Evolutionary conservation across 2,888 invertebrate genomes (phyloP).

Genomic region (Standfussiana lucernea): DNA sequence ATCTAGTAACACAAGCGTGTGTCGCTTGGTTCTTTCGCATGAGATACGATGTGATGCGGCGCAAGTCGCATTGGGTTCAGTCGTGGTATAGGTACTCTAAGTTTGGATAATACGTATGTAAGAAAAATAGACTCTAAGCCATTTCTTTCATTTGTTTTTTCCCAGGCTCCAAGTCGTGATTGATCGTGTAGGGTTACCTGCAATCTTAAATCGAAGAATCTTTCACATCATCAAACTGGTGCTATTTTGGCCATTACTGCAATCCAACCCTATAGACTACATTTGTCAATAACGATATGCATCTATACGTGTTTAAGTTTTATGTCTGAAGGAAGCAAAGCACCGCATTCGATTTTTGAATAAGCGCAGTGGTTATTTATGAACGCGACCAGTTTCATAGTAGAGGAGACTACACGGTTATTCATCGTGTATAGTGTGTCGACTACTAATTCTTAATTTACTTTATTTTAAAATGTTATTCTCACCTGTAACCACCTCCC

Average conservation of each 20-base stretch:
- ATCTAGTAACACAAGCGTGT: not conserved
- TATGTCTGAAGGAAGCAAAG: not conserved
- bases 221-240: not conserved
- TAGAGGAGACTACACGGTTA: not conserved
- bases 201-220: not conserved
- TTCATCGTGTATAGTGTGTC: not conserved
- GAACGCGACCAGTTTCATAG: not conserved
- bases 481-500: constrained; percentile 93
- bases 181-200: not conserved
- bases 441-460: not conserved
- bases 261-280: not conserved
- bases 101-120: too few species aligned
- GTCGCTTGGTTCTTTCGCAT: not conserved
- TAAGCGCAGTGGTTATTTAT: not conserved
- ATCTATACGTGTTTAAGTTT: not conserved
- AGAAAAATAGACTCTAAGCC: not conserved
- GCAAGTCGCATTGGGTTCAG: too few species aligned
- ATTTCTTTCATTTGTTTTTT: not conserved
- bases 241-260: not conserved
- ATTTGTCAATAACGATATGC: not conserved
- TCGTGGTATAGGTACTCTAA: not conserved
- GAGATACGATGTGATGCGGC: not conserved
- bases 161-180: not conserved
- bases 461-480: not conserved
- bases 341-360: not conserved